Evolutionary conservation across 1,140 invertebrate genomes (phyloP).

Genomic region (Zaprionus gabonicus): DNA sequence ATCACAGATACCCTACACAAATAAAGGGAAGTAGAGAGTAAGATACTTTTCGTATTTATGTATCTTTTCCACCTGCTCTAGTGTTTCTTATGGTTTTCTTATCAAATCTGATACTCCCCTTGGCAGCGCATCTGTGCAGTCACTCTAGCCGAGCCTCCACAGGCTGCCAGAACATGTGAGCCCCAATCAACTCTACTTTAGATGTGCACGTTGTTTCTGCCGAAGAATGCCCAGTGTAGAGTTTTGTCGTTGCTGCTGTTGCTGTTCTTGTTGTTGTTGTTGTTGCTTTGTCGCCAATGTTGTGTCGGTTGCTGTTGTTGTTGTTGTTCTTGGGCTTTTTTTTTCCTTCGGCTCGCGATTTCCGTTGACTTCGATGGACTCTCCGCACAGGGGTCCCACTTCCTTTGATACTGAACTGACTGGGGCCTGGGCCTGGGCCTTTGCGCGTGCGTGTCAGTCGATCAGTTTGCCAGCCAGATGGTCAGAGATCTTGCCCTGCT

Average conservation of each 20-base stretch:
- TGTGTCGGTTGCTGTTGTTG: slow-evolving; percentile 18
- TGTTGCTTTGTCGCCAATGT: slow-evolving; percentile 20
- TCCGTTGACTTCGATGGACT: slow-evolving; percentile 66
- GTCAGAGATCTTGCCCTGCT: slow-evolving; percentile 25
- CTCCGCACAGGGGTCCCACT: slow-evolving; percentile 35
- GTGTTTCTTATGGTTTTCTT: neutral
- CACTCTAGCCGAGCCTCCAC: neutral
- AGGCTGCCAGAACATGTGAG: slow-evolving; percentile 33
- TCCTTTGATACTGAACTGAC: slow-evolving; percentile 35
- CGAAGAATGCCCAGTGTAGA: slow-evolving; percentile 59
- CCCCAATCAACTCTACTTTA: slow-evolving; percentile 73
- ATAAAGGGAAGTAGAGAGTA: neutral
- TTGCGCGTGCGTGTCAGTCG: slow-evolving; percentile 71
- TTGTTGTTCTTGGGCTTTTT: slow-evolving; percentile 12
- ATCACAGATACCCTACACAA: slow-evolving; percentile 44
- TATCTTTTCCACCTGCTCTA: neutral
- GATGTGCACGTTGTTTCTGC: slow-evolving; percentile 71
- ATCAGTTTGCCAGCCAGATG: slow-evolving; percentile 55
- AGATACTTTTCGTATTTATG: neutral
- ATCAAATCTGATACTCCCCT: neutral
- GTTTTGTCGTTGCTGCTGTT: slow-evolving; percentile 35
- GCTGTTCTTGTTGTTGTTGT: slow-evolving; percentile 19
- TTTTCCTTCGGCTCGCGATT: slow-evolving; percentile 65
- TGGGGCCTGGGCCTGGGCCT: slow-evolving; percentile 5
- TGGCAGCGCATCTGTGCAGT: slow-evolving; percentile 29